Base-by-base conservation (phyloP, 2,113 vertebrate genomes). In the Jacana jacana region DNA sequence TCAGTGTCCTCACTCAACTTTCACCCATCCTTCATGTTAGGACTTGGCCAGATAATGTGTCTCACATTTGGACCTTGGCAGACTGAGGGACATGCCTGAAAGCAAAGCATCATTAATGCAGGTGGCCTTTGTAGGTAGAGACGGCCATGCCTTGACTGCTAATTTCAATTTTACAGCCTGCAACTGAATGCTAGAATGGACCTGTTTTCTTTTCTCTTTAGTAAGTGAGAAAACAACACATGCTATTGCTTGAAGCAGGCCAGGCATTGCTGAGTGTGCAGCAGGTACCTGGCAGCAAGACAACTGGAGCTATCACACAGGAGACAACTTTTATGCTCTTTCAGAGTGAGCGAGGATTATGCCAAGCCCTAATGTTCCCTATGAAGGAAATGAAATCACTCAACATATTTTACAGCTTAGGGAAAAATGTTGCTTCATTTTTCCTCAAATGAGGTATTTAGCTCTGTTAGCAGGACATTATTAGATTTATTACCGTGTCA, bases 401-500 rank as follows among this genome's bases (percentile, higher is more conserved):
- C 91, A 65, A 75, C 63, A 86, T 95, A 94, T 94, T 95, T 95
- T 97, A 94, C 93, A 95, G 86, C 73, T 93, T 86, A 84, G n/a
- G 83, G 89, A 65, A 95, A 96, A 88, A 79, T 23, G 48, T 57
- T 87, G 77, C 95, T 96, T 97, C 85, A 93, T 97, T 97, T 96
- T 96, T 96, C 91, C 95, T 96, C 92, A 93, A 70, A 97, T 94
- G 75, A 96, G 92, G 73, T 94, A 89, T 91, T 86, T 86, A 86
- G 93, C 96, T 97, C 49, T 86, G 77, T 87, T 95, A 93, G 81
- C 48, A 77, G 63, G 51, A 75, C 86, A 37, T 91, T 94, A 82
- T 91, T 96, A 96, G 95, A 97, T 97, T 97, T 92, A 95, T 96
- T 86, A 93, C 95, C 68, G 86, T 96, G 96, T 97, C 95, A 98